Evolutionary conservation across 2,113 vertebrate species (phyloP), one percentile per base, ranked within the genome.

Genomic region (Myotis yumanensis): DNA sequence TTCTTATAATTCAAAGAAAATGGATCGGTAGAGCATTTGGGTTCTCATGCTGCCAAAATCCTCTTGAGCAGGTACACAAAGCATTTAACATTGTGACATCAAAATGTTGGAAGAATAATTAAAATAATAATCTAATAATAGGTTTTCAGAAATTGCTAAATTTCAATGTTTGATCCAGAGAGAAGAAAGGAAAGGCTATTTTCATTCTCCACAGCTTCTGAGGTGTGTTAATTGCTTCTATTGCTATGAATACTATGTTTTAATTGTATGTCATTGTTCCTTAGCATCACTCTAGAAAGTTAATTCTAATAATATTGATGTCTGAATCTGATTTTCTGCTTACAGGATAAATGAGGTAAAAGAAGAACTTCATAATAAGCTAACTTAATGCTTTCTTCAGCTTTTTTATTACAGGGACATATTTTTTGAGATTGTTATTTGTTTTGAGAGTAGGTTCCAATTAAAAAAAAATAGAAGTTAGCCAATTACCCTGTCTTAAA

Each of bases 211-310:
- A 66, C 89, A 86, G n/a, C 10, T 0, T 37, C 90, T 96, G 93
- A 95, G 79, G 40, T 96, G 57, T 76, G 11, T 90, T 97, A 97
- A 81, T 81, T 96, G 23, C 80, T 97, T 96, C 73, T 91, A 11
- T 84, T 94, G 75, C 69, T 85, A 35, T 89, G 92, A 83, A 82
- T 92, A 92, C 17, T 22, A 1, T 86, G 32, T 96, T 96, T 97
- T 97, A 97, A 97, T 97, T 98, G 77, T 82, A 79, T 95, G 92
- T 89, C 20, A 92, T 96, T 92, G 22, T 96, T 96, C 71, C 90
- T 84, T 96, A 77, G 81, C 17, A 3, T 95, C 86, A 84, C 96
- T 97, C n/a, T 94, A 91, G 71, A 89, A 95, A 95, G 48, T 95
- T 97, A 96, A 96, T 97, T 97, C 59, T 92, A 94, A 92, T 0